phyloP scores from a whole-genome alignment of 2,797 vertebrate species.

The Agapornis canus region DNA sequence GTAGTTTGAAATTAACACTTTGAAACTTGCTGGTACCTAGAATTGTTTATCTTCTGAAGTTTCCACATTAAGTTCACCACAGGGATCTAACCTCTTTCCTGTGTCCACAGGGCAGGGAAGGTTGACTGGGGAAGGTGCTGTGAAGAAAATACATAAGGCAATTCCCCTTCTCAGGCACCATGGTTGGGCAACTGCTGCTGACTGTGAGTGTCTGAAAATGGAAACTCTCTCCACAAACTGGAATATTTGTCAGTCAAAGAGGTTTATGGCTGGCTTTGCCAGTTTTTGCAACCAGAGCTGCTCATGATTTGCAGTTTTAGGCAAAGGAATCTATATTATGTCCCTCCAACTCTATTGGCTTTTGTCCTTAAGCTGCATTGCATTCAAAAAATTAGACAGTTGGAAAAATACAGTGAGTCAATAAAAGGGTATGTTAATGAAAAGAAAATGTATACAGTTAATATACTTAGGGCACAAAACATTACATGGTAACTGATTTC shows the following conservation, averaged over 20 bases:
- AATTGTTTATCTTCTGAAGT: not conserved
- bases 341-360: not conserved
- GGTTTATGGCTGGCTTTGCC: not conserved
- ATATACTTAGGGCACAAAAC: not conserved
- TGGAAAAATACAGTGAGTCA: not conserved
- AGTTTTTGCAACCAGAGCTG: not conserved
- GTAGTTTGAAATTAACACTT: not conserved
- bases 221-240: not conserved
- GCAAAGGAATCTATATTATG: not conserved
- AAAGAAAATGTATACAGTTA: not conserved
- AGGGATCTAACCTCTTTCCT: not conserved
- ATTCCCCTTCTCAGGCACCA: not conserved
- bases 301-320: not conserved
- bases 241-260: not conserved
- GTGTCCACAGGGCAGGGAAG: not conserved
- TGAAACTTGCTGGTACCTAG: not conserved
- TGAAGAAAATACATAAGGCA: not conserved
- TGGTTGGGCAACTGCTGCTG: not conserved
- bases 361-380: not conserved
- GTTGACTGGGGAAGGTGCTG: not conserved
- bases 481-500: not conserved
- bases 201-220: not conserved
- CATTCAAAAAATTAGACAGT: not conserved
- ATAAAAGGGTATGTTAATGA: not conserved
- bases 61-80: not conserved